phyloP scores from a whole-genome alignment of 2,113 vertebrate genomes.

The Tetrao urogallus region DNA sequence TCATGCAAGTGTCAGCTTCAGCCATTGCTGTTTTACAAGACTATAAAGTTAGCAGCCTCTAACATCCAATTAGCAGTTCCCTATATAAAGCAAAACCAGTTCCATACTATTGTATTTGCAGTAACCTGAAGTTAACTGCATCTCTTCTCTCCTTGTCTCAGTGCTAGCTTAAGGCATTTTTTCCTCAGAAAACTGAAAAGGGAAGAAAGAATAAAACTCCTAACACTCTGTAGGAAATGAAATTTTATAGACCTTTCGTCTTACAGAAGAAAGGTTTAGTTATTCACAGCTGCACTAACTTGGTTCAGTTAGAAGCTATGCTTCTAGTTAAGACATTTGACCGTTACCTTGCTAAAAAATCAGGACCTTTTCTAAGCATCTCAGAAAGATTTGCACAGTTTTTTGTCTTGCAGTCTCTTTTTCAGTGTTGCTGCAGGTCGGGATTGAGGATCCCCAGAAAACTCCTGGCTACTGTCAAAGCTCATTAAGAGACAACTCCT shows the following conservation, averaged over 20 bases:
- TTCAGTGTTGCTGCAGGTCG: background rate
- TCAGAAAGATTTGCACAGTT: background rate
- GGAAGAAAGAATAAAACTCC: background rate
- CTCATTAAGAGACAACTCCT: background rate
- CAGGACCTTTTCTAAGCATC: background rate
- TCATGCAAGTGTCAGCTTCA: slow-evolving; percentile 25
- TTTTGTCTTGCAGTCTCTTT: background rate
- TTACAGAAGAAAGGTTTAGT: background rate
- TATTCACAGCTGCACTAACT: background rate
- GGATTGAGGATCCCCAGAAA: background rate
- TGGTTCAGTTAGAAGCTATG: background rate
- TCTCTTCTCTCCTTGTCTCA: background rate
- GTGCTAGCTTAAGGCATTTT: background rate
- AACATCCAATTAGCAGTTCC: slow-evolving; percentile 70
- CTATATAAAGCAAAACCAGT: slow-evolving; percentile 56
- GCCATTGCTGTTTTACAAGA: slow-evolving; percentile 60
- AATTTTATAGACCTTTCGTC: background rate
- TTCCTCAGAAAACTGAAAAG: background rate
- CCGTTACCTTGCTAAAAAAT: background rate
- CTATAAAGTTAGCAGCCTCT: slow-evolving; percentile 75
- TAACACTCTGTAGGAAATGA: background rate
- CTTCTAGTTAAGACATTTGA: background rate
- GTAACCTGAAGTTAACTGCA: background rate
- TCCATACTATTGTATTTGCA: slow-evolving; percentile 42
- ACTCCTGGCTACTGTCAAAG: background rate